A percentile compares a stretch with the other conserved stretches of the same genome.
phyloP scores from a whole-genome alignment of 2,113 vertebrate genomes.

The Lates calcarifer region DNA sequence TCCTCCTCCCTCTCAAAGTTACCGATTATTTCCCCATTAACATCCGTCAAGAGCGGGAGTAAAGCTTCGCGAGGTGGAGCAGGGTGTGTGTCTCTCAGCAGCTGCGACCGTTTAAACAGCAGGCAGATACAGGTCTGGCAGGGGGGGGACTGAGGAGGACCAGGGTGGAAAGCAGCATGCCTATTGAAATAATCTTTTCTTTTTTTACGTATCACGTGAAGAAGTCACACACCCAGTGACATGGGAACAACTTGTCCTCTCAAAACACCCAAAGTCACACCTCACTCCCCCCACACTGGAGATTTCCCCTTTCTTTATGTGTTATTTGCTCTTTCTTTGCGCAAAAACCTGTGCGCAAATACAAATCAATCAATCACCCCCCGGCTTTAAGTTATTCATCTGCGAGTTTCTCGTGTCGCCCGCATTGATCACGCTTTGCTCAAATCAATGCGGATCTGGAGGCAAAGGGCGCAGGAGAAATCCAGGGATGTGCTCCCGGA shows the following conservation, averaged over 20 bases:
- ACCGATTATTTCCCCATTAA: constrained; percentile 18
- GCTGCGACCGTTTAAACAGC: constrained; percentile 13
- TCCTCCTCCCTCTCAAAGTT: too few species aligned
- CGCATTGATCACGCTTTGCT: constrained; percentile 22
- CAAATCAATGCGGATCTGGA: constrained; percentile 38
- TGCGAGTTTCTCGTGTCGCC: constrained; percentile 11
- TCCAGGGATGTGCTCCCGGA: constrained; percentile 45
- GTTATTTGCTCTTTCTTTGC: not conserved
- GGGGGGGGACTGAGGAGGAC: constrained; percentile 16
- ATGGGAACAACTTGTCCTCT: constrained; percentile 6
- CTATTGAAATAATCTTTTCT: constrained; percentile 5
- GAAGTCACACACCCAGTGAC: not conserved
- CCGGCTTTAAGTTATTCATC: constrained; percentile 57
- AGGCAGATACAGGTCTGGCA: not conserved
- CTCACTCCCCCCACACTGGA: not conserved
- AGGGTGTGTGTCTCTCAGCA: constrained; percentile 28
- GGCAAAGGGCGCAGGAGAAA: constrained; percentile 13
- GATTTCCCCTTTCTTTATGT: not conserved
- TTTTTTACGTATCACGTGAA: constrained; percentile 8
- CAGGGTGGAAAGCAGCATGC: not conserved
- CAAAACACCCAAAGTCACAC: not conserved
- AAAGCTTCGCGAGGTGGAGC: constrained; percentile 5
- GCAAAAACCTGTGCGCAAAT: constrained; percentile 15
- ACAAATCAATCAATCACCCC: not conserved
- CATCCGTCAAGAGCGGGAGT: constrained; percentile 7